These are phyloP conservation scores for Callitettix versicolor DNA, from an alignment of 1,140 invertebrate genomes.

Conservation along the genomic window DNA sequence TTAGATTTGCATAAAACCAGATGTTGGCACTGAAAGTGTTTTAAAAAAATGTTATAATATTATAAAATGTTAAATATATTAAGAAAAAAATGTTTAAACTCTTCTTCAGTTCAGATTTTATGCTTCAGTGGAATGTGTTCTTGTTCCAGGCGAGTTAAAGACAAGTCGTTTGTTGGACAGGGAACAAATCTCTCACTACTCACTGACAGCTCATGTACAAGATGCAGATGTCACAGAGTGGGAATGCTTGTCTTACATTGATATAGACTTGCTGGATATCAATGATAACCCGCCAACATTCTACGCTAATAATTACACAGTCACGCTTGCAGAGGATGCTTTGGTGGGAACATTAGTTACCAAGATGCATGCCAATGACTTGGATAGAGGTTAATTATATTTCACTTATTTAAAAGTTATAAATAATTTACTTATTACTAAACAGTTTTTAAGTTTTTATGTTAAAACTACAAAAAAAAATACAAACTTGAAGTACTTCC, in stretches of 20 bases:
- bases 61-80: too few relatives aligned
- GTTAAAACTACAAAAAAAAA: too few relatives aligned
- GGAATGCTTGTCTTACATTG: slow-evolving; percentile 70
- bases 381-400: slow-evolving; percentile 66
- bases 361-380: slow-evolving; percentile 74
- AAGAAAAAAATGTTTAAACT: too few relatives aligned
- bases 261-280: slow-evolving; percentile 62
- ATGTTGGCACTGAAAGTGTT: too few relatives aligned
- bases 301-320: slow-evolving; percentile 61
- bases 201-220: slow-evolving; percentile 65
- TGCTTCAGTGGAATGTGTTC: too few relatives aligned
- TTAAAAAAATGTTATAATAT: too few relatives aligned
- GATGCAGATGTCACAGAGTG: slow-evolving; percentile 64
- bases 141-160: slow-evolving; percentile 48
- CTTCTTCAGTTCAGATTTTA: too few relatives aligned
- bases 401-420: too few relatives aligned
- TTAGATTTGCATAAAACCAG: too few relatives aligned
- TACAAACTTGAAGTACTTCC: too few relatives aligned
- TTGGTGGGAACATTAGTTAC: slow-evolving; percentile 68
- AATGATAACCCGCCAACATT: slow-evolving; percentile 83
- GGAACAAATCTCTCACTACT: slow-evolving; percentile 56
- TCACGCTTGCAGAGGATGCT: slow-evolving; percentile 75
- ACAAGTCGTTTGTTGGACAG: slow-evolving; percentile 66
- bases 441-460: too few relatives aligned
- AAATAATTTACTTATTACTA: too few relatives aligned